These are phyloP conservation scores for Axea sp. DNA, from an alignment of 2,888 invertebrate species.

Conservation along the genomic window DNA sequence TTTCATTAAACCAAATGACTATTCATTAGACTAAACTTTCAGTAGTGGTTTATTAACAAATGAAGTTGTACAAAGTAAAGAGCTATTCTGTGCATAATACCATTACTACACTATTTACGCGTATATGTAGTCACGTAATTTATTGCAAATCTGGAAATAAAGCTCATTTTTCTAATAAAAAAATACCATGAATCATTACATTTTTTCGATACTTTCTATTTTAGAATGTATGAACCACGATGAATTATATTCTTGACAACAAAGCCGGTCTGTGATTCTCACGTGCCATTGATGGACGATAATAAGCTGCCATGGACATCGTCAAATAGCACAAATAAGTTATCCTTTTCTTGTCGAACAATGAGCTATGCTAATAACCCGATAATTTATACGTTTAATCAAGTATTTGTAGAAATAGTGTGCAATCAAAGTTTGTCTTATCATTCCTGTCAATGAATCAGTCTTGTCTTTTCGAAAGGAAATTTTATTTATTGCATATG, in stretches of 20 bases:
- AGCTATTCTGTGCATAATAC: too few relatives aligned
- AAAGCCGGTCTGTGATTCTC: slow-evolving; percentile 44
- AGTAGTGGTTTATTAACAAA: too few relatives aligned
- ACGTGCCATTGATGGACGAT: slow-evolving; percentile 54
- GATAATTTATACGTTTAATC: slow-evolving; percentile 33
- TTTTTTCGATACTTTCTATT: slow-evolving; percentile 27
- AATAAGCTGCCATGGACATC: slow-evolving; percentile 56
- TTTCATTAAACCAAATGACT: too few relatives aligned
- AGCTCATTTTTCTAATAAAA: not conserved
- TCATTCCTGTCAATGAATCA: too few relatives aligned
- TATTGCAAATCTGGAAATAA: not conserved
- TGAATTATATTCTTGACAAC: slow-evolving; percentile 43
- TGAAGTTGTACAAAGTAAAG: too few relatives aligned
- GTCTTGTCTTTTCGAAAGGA: too few relatives aligned
- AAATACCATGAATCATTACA: slow-evolving; percentile 31
- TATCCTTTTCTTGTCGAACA: slow-evolving; percentile 34
- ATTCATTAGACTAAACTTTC: too few relatives aligned
- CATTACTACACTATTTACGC: too few relatives aligned
- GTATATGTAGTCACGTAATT: too few relatives aligned
- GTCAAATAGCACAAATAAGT: slow-evolving; percentile 43
- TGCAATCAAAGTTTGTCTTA: not conserved
- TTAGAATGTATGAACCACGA: slow-evolving; percentile 33
- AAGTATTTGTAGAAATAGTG: slow-evolving; percentile 16
- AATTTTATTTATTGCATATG: too few relatives aligned
- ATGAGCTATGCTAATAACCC: slow-evolving; percentile 46